Evolutionary conservation across 2,113 vertebrate genomes (phyloP), one percentile per base, ranked within the genome.

Genomic region (Synodontis membranacea): DNA sequence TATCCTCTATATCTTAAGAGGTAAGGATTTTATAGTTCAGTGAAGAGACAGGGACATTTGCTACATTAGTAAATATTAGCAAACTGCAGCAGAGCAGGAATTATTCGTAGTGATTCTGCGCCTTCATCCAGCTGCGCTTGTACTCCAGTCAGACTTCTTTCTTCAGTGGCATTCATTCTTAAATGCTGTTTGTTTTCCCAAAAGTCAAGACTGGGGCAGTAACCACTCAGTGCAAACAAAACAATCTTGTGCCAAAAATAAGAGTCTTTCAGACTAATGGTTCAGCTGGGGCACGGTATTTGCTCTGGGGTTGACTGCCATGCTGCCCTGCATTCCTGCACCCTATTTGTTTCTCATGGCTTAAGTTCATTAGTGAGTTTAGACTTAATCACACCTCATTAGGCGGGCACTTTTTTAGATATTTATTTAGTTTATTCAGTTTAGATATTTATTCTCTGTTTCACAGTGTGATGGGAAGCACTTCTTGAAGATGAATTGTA

Each of bases 381-480:
- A 91, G 86, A 91, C 93, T 92, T 91, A 94, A 95, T 95, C 94
- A 94, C 91, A 87, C 80, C 37, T 92, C 92, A 93, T 92, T 94
- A 94, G 89, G 89, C 89, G 46, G 89, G 44, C 88, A 90, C 91
- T 93, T 92, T 92, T 92, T 89, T 84, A 88, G n/a, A n/a, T n/a
- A n/a, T n/a, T n/a, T n/a, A n/a, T n/a, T n/a, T n/a, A n/a, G n/a
- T n/a, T n/a, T n/a, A n/a, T n/a, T 19, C 56, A 90, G 89, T 85
- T 90, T 86, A 91, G 92, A 93, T 92, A 90, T 93, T 92, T 90
- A 91, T 93, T 91, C 91, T 87, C 88, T 81, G 84, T 91, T 93
- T 92, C 83, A 83, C 64, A 4, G 68, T 62, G 15, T 72, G 37
- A 23, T 44, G 28, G 84, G 44, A 10, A 12, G 37, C 19, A 82